Conservation (phyloP, 1,140 invertebrate species). For the Penaeus vannamei region DNA sequence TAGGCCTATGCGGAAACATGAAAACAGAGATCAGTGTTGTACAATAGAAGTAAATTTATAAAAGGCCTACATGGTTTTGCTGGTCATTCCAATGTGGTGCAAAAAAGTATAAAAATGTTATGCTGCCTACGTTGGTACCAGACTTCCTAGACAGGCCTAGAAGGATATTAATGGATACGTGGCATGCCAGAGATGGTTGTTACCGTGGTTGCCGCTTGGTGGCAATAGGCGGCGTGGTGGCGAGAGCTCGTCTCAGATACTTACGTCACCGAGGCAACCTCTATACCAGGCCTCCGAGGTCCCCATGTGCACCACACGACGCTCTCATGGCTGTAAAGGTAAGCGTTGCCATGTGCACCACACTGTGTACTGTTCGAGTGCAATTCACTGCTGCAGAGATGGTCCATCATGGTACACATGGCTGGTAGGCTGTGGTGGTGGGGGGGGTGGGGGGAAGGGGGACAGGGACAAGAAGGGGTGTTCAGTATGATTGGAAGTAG, state of each 20-base stretch:
- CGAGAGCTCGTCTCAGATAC: constrained; percentile 39
- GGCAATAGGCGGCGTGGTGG: constrained; percentile 22
- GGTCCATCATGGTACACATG: constrained; percentile 35
- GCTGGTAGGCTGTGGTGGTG: constrained; percentile 35
- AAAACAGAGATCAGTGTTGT: constrained; percentile 59
- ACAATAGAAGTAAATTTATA: constrained; percentile 56
- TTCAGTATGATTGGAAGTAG: background rate
- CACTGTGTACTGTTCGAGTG: constrained; percentile 26
- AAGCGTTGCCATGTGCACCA: constrained; percentile 39
- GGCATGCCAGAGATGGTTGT: constrained; percentile 58
- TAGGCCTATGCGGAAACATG: constrained; percentile 61
- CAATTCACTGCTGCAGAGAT: constrained; percentile 19
- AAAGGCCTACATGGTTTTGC: constrained; percentile 63
- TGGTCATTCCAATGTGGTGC: constrained; percentile 62
- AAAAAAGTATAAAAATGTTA: constrained; percentile 60
- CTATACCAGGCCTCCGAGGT: constrained; percentile 51
- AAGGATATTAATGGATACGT: constrained; percentile 62
- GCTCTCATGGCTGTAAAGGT: constrained; percentile 42
- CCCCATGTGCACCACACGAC: constrained; percentile 45
- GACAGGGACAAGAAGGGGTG: background rate
- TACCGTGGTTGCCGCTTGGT: constrained; percentile 50
- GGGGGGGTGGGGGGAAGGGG: constrained; percentile 3
- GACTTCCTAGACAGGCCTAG: constrained; percentile 62
- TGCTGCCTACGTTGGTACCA: constrained; percentile 58
- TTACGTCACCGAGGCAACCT: constrained; percentile 47